phyloP scores from a whole-genome alignment of 2,888 invertebrate genomes.

The Drosophila vallismaia region DNA sequence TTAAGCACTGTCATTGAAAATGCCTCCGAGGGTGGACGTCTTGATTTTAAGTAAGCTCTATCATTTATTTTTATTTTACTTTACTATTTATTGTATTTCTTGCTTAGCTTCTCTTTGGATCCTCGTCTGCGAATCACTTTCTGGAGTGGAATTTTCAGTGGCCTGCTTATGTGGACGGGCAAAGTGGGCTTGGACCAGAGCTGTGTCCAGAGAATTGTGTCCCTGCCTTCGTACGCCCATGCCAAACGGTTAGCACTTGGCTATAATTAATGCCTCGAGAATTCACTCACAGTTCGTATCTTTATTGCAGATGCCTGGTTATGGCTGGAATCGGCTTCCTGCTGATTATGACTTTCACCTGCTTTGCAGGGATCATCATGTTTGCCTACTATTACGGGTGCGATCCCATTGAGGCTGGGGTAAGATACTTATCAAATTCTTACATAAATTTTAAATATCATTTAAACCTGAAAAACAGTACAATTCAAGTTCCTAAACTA shows the following conservation, averaged over 20 bases:
- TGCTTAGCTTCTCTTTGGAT: conserved; percentile 86
- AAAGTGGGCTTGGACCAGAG: conserved; percentile 89
- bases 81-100: conserved; percentile 13
- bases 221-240: conserved; percentile 86
- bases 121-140: conserved; percentile 87
- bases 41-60: conserved; percentile 82
- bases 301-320: conserved; percentile 84
- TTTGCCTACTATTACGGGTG: conserved; percentile 86
- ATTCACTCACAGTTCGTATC: background rate
- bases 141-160: conserved; percentile 87
- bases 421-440: conserved; percentile 49
- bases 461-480: background rate
- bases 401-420: conserved; percentile 86
- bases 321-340: conserved; percentile 86
- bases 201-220: conserved; percentile 89
- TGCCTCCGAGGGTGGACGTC: conserved; percentile 81
- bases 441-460: background rate
- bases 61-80: background rate
- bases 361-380: conserved; percentile 86
- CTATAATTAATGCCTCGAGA: background rate
- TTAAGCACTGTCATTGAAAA: conserved; percentile 80
- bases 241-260: conserved; percentile 85
- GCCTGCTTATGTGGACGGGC: conserved; percentile 87
- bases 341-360: conserved; percentile 86
- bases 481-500: background rate